Evolutionary conservation across 2,888 invertebrate genomes (phyloP).

Genomic region (Glyphotaelius pellucidus): DNA sequence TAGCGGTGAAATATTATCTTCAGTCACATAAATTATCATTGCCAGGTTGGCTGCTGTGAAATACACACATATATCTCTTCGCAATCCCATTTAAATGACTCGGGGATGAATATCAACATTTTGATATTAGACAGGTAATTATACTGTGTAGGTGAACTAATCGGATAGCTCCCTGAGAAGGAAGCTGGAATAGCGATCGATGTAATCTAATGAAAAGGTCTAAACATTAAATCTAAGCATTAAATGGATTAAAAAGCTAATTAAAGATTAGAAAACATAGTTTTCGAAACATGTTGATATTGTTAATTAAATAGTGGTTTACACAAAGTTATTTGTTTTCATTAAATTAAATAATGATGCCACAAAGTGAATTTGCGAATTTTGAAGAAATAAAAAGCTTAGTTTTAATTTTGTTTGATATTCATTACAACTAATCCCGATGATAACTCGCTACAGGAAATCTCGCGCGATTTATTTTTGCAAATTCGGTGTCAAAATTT

Average conservation of each 20-base stretch:
- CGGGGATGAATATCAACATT: background rate
- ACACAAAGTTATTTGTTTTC: too few relatives aligned
- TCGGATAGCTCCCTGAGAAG: background rate
- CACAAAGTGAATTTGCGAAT: too few relatives aligned
- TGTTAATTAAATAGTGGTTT: too few relatives aligned
- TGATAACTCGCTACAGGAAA: background rate
- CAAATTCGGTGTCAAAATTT: too few relatives aligned
- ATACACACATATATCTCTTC: background rate
- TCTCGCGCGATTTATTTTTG: too few relatives aligned
- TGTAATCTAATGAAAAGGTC: background rate
- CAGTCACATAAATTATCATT: slow-evolving; percentile 55
- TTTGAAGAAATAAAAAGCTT: too few relatives aligned
- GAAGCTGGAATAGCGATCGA: background rate
- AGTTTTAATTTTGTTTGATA: background rate
- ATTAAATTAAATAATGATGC: too few relatives aligned
- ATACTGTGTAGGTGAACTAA: background rate
- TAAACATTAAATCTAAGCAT: background rate
- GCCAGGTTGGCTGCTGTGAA: background rate
- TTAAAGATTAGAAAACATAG: too few relatives aligned
- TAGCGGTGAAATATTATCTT: slow-evolving; percentile 58
- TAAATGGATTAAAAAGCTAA: too few relatives aligned
- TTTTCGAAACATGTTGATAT: too few relatives aligned
- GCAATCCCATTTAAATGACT: slow-evolving; percentile 24
- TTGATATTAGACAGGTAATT: background rate
- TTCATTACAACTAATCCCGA: background rate